Base-by-base conservation (phyloP, 1,140 invertebrate genomes). In the Diachasmimorpha longicaudata region DNA sequence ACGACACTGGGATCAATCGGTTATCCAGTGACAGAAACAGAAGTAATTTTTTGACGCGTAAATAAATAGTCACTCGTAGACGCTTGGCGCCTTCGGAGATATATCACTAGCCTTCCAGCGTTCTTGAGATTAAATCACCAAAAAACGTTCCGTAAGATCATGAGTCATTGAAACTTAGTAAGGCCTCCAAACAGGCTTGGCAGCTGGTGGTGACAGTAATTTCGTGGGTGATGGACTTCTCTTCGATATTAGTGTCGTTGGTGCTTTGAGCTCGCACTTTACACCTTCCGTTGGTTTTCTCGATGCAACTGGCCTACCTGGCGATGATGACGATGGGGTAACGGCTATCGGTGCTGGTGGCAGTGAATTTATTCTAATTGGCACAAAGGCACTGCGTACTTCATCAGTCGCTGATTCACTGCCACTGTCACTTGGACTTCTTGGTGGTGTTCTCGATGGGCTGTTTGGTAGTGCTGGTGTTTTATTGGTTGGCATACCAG, bases 161-260 rank as follows among this genome's bases (percentile, higher is more conserved):
- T 37, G 36, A 16, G 3, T 1, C 16, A 39, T 37, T n/a, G 31
- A 39, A 14, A 36, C 55, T 90, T 90, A 95, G 88, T 95, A 95
- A 14, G 93, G 94, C 81, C 93, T 90, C 94, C 94, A 95, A 11
- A 95, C 93, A 14, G 92, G 90, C 88, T 94, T 94, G 16, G 91
- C 87, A 5, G 90, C 81, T 37, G 90, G 90, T 70, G 91, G 87
- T 19, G 83, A 79, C 5, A 90, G 86, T 44, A 93, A 88, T 81
- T 92, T 93, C 0, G 93, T 94, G 11, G 91, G 91, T 14, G 90
- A 81, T 0, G 87, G 83, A 70, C 84, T 88, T 25, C 85, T 91
- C 46, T 86, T 92, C 88, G 86, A 90, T 23, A 90, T 87, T 1
- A 85, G 80, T 8, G 85, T 72, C 2, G 90, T 90, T 0, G 92